A percentile compares a stretch with the other conserved stretches of the same genome.
Evolutionary conservation across 2,113 vertebrate species (phyloP).

Genomic region (Neolamprologus brichardi): DNA sequence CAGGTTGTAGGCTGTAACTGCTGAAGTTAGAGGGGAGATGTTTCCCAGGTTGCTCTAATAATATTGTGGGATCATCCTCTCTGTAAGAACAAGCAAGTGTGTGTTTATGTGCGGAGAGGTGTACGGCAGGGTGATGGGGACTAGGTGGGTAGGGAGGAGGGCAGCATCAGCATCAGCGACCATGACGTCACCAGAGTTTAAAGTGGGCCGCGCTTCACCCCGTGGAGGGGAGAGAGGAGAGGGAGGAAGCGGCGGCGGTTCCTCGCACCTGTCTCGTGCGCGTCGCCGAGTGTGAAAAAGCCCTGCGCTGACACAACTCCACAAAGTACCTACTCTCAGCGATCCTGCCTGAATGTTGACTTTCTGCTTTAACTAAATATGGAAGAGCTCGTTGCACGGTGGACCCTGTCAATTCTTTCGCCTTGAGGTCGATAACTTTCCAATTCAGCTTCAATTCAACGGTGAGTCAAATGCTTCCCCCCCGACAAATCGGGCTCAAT

Average conservation of each 20-base stretch:
- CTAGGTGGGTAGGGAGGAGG: background rate
- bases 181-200: constrained; percentile 76
- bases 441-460: background rate
- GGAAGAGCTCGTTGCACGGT: background rate
- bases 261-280: background rate
- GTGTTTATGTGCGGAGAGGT: background rate
- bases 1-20: background rate
- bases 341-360: background rate
- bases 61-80: background rate
- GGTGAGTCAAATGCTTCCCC: constrained; percentile 39
- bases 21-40: background rate
- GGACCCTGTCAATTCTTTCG: background rate
- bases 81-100: background rate
- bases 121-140: background rate
- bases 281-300: background rate
- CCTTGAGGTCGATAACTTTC: constrained; percentile 32
- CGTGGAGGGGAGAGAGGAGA: constrained; percentile 28
- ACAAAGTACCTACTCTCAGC: background rate
- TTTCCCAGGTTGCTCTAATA: background rate
- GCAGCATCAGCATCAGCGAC: constrained; percentile 26
- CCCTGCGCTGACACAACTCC: background rate
- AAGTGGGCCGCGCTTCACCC: constrained; percentile 73
- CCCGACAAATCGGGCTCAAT: background rate
- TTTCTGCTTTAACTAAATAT: background rate
- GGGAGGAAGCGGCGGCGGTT: background rate